These are phyloP conservation scores for Condylostylus longicornis DNA, from an alignment of 1,140 invertebrate genomes.

Conservation along the genomic window DNA sequence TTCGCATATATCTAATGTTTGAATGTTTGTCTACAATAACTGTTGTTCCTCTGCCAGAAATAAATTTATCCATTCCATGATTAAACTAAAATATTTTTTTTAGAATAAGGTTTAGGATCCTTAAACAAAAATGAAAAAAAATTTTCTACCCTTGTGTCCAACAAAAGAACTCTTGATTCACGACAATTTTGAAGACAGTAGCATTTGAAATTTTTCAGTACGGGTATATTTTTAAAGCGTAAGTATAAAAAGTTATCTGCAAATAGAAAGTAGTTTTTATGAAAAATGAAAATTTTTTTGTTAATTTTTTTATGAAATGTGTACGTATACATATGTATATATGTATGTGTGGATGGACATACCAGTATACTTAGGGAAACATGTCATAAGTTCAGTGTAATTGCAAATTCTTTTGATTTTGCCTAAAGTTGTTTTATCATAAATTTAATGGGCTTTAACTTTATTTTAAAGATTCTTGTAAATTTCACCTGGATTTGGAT, in stretches of 20 bases:
- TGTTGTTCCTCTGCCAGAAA: slow-evolving; percentile 17
- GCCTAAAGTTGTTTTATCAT: no score
- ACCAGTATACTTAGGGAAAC: slow-evolving; percentile 17
- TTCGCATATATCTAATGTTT: slow-evolving; percentile 16
- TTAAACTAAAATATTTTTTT: slow-evolving; percentile 14
- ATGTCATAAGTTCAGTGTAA: slow-evolving; percentile 17
- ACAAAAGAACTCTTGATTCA: background rate
- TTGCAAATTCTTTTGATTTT: no score
- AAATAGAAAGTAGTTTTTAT: background rate
- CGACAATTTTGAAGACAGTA: slow-evolving; percentile 5
- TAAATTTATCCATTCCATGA: slow-evolving; percentile 14
- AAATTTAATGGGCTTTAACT: slow-evolving; percentile 19
- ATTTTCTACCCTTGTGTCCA: background rate
- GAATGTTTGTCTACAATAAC: slow-evolving; percentile 20
- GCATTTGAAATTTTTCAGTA: background rate
- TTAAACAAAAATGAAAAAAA: background rate
- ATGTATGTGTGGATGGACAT: slow-evolving; percentile 16
- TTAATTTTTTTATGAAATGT: no score
- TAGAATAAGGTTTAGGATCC: slow-evolving; percentile 3
- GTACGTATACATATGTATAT: slow-evolving; percentile 13
- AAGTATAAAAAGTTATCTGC: background rate
- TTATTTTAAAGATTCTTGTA: slow-evolving; percentile 11
- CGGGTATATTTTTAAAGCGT: background rate
- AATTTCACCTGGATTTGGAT: slow-evolving; percentile 27
- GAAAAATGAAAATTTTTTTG: no score